These are phyloP conservation scores for Spodoptera exigua DNA, from an alignment of 2,888 invertebrate genomes.

Conservation along the genomic window DNA sequence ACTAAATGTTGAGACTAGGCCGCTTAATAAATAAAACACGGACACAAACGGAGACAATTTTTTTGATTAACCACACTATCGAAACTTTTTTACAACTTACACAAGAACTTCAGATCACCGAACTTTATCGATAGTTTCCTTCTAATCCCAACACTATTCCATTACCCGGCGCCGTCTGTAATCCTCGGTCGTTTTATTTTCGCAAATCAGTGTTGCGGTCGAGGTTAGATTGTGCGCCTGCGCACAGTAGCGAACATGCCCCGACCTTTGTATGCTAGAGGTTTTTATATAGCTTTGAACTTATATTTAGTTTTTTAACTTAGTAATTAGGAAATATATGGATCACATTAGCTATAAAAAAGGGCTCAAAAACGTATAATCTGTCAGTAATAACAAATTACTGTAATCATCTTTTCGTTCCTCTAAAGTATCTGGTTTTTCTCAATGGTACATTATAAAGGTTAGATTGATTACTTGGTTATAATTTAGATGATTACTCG, in stretches of 20 bases:
- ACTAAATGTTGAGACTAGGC: too few species aligned
- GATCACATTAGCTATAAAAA: conserved; percentile 38
- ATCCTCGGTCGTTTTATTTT: conserved; percentile 85
- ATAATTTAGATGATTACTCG: too few species aligned
- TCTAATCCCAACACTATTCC: conserved; percentile 71
- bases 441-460: conserved; percentile 14
- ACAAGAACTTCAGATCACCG: not conserved
- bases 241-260: conserved; percentile 63
- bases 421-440: conserved; percentile 8
- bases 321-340: conserved; percentile 50
- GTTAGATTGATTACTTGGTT: conserved; percentile 2
- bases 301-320: conserved; percentile 35
- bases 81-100: too few species aligned
- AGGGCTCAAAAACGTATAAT: conserved; percentile 30
- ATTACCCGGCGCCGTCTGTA: conserved; percentile 84
- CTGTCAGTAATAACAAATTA: conserved; percentile 34
- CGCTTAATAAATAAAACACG: too few species aligned
- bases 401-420: conserved; percentile 32
- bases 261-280: conserved; percentile 44
- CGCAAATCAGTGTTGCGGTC: conserved; percentile 85
- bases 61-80: not conserved
- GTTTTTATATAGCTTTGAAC: conserved; percentile 36
- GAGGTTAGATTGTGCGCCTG: conserved; percentile 70
- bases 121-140: conserved; percentile 36
- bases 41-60: not conserved